These are phyloP conservation scores for Penaeus japonicus DNA, from an alignment of 1,140 invertebrate species.

Conservation along the genomic window DNA sequence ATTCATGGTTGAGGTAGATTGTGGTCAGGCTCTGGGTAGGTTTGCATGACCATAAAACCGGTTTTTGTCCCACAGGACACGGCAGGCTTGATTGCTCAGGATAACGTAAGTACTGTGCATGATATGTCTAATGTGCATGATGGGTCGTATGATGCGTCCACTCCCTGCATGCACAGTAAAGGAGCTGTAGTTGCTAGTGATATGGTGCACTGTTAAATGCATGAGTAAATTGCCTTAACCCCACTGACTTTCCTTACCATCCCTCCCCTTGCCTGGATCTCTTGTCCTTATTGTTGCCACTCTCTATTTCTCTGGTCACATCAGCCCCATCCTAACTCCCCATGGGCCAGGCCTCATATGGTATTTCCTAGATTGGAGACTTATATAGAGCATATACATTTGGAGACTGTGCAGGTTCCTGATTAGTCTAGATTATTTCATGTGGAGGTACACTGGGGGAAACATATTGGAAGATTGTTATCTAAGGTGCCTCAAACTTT, in stretches of 20 bases:
- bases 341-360: not conserved
- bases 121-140: conserved; percentile 33
- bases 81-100: conserved; percentile 53
- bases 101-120: conserved; percentile 49
- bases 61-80: conserved; percentile 54
- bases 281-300: not conserved
- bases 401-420: too few relatives aligned
- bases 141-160: conserved; percentile 22
- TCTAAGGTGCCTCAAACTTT: too few relatives aligned
- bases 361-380: too few relatives aligned
- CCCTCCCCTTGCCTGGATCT: not conserved
- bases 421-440: too few relatives aligned
- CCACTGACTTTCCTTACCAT: conserved; percentile 1
- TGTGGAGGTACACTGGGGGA: too few relatives aligned
- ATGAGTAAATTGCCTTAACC: conserved; percentile 10
- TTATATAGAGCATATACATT: too few relatives aligned
- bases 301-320: not conserved
- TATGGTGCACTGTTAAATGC: conserved; percentile 29
- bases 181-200: not conserved
- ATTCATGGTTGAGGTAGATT: not conserved
- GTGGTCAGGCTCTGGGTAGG: conserved; percentile 4
- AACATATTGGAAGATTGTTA: too few relatives aligned
- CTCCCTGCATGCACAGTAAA: not conserved
- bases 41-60: conserved; percentile 47
- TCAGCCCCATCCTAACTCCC: not conserved